These are phyloP conservation scores for Belonocnema kinseyi DNA, from an alignment of 1,140 invertebrate genomes.

Conservation along the genomic window DNA sequence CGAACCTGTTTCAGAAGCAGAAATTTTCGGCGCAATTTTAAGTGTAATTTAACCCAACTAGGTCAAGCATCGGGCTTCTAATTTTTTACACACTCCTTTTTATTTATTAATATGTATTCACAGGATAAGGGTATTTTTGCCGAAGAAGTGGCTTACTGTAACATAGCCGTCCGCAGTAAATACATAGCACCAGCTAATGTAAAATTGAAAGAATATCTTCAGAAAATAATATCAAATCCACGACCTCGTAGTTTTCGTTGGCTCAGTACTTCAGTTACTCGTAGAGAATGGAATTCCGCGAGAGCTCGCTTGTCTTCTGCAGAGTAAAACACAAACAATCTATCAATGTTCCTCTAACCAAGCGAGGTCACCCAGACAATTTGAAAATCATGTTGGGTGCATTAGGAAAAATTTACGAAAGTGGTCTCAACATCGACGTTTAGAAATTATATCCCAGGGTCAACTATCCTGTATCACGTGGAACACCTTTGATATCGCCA, in stretches of 20 bases:
- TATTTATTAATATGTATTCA: not conserved
- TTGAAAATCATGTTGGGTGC: constrained; percentile 80
- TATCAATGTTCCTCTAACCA: constrained; percentile 68
- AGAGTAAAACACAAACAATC: constrained; percentile 36
- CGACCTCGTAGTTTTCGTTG: constrained; percentile 83
- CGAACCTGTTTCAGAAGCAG: too few species aligned
- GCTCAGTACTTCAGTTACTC: constrained; percentile 88
- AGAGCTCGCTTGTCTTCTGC: constrained; percentile 84
- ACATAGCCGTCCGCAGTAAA: constrained; percentile 87
- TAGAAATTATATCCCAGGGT: too few species aligned
- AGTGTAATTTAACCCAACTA: too few species aligned
- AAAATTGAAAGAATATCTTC: constrained; percentile 81
- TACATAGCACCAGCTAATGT: constrained; percentile 79
- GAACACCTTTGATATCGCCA: constrained; percentile 80
- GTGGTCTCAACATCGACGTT: too few species aligned
- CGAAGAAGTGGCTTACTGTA: constrained; percentile 86
- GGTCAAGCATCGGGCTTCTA: too few species aligned
- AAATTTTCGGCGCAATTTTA: too few species aligned
- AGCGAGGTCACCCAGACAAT: constrained; percentile 74
- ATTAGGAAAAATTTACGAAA: constrained; percentile 74
- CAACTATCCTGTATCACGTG: constrained; percentile 81
- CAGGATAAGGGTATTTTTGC: constrained; percentile 83
- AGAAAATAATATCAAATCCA: constrained; percentile 79
- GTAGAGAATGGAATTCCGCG: constrained; percentile 81
- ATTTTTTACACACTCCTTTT: too few species aligned